Conservation (phyloP, 2,113 vertebrate genomes). For the human (Homo sapiens) region GRCh38 chr4:12530001-12530500, state of each 20-base stretch:
- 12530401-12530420: not conserved
- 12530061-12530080: not conserved
- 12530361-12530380: not conserved
- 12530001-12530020: not conserved
- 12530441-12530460: not conserved
- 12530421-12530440: not conserved
- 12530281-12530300: not conserved
- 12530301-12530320: not conserved
- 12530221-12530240: not conserved
- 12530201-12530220: not conserved
- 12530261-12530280: not conserved
- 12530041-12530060: accelerated
- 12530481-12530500: not conserved
- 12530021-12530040: not conserved
- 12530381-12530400: not conserved
- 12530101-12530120: not conserved
- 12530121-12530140: not conserved
- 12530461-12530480: not conserved
- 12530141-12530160: not conserved
- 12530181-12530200: not conserved
- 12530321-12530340: not conserved
- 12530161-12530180: not conserved
- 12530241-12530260: not conserved
- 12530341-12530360: not conserved
- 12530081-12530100: not conserved